Base-by-base conservation (phyloP, 2,888 invertebrate genomes). In the Diabrotica balteata region DNA sequence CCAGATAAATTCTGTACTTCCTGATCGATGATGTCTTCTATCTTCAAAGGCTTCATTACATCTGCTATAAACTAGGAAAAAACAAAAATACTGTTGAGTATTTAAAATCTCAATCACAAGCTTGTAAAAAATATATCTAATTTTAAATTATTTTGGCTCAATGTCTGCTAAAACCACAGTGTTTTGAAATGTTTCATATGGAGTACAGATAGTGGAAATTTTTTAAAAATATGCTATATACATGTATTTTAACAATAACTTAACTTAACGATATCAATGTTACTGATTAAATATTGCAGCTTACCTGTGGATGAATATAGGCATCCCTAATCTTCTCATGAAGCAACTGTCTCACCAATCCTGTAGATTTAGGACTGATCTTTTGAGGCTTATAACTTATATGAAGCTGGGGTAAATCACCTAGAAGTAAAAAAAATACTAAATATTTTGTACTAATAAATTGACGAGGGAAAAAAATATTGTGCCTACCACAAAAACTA, bases 321-420 rank as follows among this genome's bases (percentile, higher is more conserved):
- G 98, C 96, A 86, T 98, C 98, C 70, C 97, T 89, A 79, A 99
- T 98, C 84, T 97, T 97, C 67, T 98, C 97, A 80, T 98, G 97
- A 70, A 99, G 86, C 80, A 99, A 86, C 80, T 94, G 93, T 57
- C 97, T 89, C 6, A 99, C 99, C 69, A 94, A 89, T 53, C 97
- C 96, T 81, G 95, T 93, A 66, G 95, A 95, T 85, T 97, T 98
- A 5, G 99, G 99, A 75, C 97, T 97, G 84, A 99, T 99, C 86
- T 98, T 99, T 87, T 99, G 99, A 54, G 99, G 99, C 85, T 99
- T 99, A 88, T 99, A 99, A 84, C 98, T 98, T 82, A 99, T 97
- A 84, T 98, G 95, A 73, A 99, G 86, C 78, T 93, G 91, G 0
- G 98, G 98, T 70, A 96, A 87, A 73, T 90, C 90, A 52, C 88